Base-by-base conservation (phyloP, 1,140 invertebrate species). In the Cataglyphis hispanica region DNA sequence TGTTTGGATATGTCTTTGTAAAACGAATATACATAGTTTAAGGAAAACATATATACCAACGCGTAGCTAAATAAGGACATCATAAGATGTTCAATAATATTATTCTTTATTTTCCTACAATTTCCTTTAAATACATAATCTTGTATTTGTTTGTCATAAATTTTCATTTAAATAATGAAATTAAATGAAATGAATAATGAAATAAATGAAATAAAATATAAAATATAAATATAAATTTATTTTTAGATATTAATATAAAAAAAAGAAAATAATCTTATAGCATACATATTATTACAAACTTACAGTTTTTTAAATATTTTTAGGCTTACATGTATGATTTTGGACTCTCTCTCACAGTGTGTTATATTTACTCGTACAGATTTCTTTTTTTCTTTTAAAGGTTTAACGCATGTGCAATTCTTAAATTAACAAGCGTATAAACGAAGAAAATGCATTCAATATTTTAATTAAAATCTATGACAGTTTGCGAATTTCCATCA, bases 401-500 rank as follows among this genome's bases (percentile, higher is more conserved):
- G 11, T 80, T 69, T 37, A 37, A 34, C 16, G 40, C 69, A 56
- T 8, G 31, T 10, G 3, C 16, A 34, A 56, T 40, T 31, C 22
- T 37, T 56, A 22, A 56, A 80, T 80, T 56, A 83, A 83, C 11
- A 72, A 31, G 27, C 53, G 25, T 22, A 58, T 31, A 60, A 0
- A 60, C 31, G 56, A 31, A 72, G 37, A 63, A 43, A 72, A 27
- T 46, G 6, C 13, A 72, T 27, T 40, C 34, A 69, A 74, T 83
- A 58, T 83, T 72, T 83, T 27, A 83, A 74, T 83, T 72, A 83
- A 83, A 83, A 83, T 60, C 37, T 37, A 83, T 25, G 67, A 25
- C 67, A 60, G 78, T 83, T 72, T 60, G 67, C 78, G 67, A 69
- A 83, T 83, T 83, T 83, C 53, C 78, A 56, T 74, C 67, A 83